phyloP scores from a whole-genome alignment of 2,113 vertebrate genomes.

The Riparia riparia region DNA sequence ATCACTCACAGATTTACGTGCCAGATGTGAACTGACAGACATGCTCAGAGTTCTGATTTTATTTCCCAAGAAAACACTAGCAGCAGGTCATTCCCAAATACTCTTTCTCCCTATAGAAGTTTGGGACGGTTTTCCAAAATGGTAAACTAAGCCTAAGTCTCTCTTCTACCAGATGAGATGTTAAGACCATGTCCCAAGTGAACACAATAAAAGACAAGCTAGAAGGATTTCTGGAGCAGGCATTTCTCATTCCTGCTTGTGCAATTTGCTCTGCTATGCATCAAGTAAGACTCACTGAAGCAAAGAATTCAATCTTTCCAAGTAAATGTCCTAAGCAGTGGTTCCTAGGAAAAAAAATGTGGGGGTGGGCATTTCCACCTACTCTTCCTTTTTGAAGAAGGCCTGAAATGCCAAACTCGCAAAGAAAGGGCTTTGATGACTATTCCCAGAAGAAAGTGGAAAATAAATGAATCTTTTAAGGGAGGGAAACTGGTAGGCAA shows the following conservation, averaged over 20 bases:
- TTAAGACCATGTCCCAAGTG: neutral
- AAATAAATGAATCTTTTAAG: neutral
- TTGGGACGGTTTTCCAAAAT: neutral
- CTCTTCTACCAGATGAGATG: neutral
- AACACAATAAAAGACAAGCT: neutral
- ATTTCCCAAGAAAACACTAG: neutral
- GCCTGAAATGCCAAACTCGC: neutral
- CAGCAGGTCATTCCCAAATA: neutral
- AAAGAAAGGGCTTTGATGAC: neutral
- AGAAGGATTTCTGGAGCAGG: neutral
- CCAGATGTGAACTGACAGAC: neutral
- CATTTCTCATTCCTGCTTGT: conserved; percentile 18
- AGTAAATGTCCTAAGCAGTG: conserved; percentile 16
- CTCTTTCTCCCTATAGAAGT: neutral
- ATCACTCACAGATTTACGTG: neutral
- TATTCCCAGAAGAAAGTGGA: neutral
- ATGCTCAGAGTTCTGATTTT: neutral
- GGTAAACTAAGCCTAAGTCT: neutral
- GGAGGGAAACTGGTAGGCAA: neutral
- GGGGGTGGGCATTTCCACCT: neutral
- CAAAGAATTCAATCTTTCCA: conserved; percentile 48
- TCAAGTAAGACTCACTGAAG: conserved; percentile 47
- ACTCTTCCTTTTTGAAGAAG: neutral
- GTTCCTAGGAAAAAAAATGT: neutral
- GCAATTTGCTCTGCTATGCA: conserved; percentile 48